phyloP scores from a whole-genome alignment of 2,888 invertebrate species.

The Calephelis perditalis region DNA sequence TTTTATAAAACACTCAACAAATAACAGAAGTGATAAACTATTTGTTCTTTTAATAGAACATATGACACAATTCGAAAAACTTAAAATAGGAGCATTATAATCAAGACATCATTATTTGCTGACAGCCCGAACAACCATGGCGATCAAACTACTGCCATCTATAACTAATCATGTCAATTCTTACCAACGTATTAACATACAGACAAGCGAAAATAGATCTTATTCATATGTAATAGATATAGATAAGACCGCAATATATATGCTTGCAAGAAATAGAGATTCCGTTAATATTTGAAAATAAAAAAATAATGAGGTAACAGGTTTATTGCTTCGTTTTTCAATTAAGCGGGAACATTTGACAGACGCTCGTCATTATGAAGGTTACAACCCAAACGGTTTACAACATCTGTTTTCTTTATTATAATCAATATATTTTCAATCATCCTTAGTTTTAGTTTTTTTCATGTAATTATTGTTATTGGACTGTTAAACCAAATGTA shows the following conservation, averaged over 20 bases:
- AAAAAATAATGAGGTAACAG: constrained; percentile 24
- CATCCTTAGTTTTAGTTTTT: too few relatives aligned
- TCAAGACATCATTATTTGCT: constrained; percentile 11
- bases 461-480: too few relatives aligned
- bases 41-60: not conserved
- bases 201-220: constrained; percentile 12
- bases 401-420: constrained; percentile 10
- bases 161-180: constrained; percentile 22
- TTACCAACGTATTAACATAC: constrained; percentile 1
- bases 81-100: not conserved
- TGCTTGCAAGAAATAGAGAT: not conserved
- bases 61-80: not conserved
- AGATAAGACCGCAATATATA: not conserved
- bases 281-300: constrained; percentile 15
- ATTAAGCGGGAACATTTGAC: constrained; percentile 20
- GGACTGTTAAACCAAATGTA: too few relatives aligned
- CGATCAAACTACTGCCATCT: constrained; percentile 20
- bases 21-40: not conserved
- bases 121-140: constrained; percentile 24
- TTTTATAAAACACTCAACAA: not conserved
- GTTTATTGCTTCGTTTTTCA: constrained; percentile 24
- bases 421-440: constrained; percentile 10
- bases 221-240: constrained; percentile 2
- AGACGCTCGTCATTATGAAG: constrained; percentile 16
- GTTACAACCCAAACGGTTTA: constrained; percentile 7